Evolutionary conservation across 2,888 invertebrate species (phyloP), one percentile per base, ranked within the genome.

Genomic region (Neria commutata): DNA sequence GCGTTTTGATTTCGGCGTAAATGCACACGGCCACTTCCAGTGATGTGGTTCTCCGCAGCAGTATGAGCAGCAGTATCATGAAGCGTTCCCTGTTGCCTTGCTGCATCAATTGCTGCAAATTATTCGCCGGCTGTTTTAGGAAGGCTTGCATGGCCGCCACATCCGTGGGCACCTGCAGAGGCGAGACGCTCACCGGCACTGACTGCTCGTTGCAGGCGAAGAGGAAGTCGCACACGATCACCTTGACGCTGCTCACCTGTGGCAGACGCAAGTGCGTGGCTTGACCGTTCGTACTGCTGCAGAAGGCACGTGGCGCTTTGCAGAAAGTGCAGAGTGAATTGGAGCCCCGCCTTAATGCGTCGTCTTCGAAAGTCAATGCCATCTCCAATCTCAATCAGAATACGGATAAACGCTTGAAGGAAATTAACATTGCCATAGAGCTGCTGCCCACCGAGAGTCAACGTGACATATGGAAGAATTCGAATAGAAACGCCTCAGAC

Each of bases 331-430:
- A 84, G 65, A 72, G 74, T 23, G 84, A 83, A 29, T 71, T 88
- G 42, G 77, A 82, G 37, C 87, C 88, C 0, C 85, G 86, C 56
- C 78, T 90, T 24, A 84, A 85, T 4, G 76, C 74, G 1, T 88
- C 89, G 0, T 84, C 85, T n/a, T 67, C 76, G n/a, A 83, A 83
- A 1, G 84, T 89, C 0, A 70, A 81, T 0, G 58, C 56, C 1
- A 81, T 81, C 1, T 79, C 83, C 1, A 69, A 77, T 0, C 81
- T 85, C 0, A 85, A 87, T 57, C 77, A 79, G 2, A 79, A 83
- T 2, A 87, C 87, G 11, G 85, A 86, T 17, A 83, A 85, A 23
- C 83, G 83, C 40, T 81, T 85, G 58, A 82, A 81, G 54, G 85
- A 85, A 11, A 85, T 86, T 23, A 81, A 83, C 60, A 83, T 83